Evolutionary conservation across 1,140 invertebrate genomes (phyloP).

Genomic region (Bombus sylvicola): DNA sequence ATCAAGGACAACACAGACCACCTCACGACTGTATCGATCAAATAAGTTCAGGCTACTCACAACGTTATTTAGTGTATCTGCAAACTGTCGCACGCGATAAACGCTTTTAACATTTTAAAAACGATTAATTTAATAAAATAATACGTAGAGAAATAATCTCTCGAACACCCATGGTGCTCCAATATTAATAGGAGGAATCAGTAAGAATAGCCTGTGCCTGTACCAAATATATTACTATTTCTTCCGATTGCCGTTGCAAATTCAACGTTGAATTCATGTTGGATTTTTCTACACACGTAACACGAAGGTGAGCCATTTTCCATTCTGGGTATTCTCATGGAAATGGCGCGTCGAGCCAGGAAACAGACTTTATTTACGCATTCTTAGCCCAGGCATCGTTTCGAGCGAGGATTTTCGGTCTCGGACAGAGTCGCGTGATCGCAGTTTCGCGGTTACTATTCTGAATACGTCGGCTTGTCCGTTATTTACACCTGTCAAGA

Average conservation of each 20-base stretch:
- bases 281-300: neutral
- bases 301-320: neutral
- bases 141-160: no score
- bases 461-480: conserved; percentile 2
- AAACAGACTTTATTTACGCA: conserved; percentile 6
- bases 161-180: no score
- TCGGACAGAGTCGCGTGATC: neutral
- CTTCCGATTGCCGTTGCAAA: neutral
- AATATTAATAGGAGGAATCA: no score
- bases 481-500: conserved; percentile 61
- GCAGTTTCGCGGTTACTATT: conserved; percentile 23
- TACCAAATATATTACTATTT: neutral
- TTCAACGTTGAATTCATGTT: neutral
- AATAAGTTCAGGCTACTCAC: no score
- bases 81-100: no score
- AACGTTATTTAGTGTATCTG: no score
- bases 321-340: neutral
- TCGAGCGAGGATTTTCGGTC: neutral
- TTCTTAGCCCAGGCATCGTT: neutral
- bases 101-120: no score
- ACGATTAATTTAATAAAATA: no score
- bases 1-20: no score
- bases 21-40: no score
- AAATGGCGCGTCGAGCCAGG: neutral
- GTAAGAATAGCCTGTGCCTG: no score